Evolutionary conservation across 2,113 vertebrate species (phyloP).

Genomic region (Ursus arctos): DNA sequence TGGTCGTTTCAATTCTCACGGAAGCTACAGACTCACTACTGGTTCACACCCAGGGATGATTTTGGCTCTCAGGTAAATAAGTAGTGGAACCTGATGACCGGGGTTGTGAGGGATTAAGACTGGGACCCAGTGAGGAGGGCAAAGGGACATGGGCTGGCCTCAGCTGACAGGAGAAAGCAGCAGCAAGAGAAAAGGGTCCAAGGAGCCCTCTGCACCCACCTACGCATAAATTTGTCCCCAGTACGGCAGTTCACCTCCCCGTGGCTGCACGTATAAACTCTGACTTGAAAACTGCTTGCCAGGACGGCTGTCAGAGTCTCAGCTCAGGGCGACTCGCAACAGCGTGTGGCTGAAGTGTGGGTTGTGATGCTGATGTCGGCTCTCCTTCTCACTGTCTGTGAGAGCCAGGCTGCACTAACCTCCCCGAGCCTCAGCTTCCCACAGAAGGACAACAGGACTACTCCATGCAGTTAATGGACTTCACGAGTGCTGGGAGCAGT

Average conservation of each 20-base stretch:
- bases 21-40: background rate
- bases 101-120: background rate
- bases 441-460: background rate
- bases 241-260: background rate
- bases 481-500: background rate
- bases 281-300: background rate
- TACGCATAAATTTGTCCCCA: no score
- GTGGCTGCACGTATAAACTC: background rate
- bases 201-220: no score
- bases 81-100: background rate
- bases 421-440: background rate
- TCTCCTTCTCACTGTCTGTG: background rate
- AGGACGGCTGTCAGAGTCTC: background rate
- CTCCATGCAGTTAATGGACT: background rate
- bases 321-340: background rate
- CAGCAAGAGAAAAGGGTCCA: background rate
- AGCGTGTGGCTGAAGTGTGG: fast-evolving
- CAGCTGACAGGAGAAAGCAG: background rate
- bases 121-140: background rate
- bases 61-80: background rate
- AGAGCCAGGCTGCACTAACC: background rate
- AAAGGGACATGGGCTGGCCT: background rate
- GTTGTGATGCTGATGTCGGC: background rate
- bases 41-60: background rate
- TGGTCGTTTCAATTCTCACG: background rate